These are phyloP conservation scores for Solen grandis DNA, from an alignment of 1,140 invertebrate genomes.

Conservation along the genomic window DNA sequence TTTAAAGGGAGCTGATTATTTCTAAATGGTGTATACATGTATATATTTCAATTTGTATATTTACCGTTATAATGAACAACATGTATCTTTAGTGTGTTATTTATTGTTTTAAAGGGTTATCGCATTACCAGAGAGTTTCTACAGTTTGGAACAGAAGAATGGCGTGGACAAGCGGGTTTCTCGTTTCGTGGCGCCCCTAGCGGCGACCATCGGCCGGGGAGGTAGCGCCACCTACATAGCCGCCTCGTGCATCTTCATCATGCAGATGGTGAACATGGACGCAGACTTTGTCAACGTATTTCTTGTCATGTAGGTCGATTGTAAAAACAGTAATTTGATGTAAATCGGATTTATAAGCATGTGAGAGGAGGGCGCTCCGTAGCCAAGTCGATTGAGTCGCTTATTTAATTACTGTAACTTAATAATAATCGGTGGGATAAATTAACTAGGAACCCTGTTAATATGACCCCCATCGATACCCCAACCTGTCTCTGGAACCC, in stretches of 20 bases:
- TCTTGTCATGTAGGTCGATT: conserved; percentile 61
- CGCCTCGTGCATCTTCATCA: conserved; percentile 58
- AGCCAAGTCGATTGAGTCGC: background rate
- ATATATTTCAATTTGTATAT: too few species aligned
- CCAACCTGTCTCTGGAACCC: too few species aligned
- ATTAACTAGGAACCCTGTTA: too few species aligned
- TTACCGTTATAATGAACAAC: too few species aligned
- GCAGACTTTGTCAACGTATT: conserved; percentile 57
- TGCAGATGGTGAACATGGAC: conserved; percentile 55
- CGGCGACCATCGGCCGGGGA: conserved; percentile 15
- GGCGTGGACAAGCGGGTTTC: background rate
- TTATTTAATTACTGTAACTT: too few species aligned
- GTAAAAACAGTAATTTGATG: background rate
- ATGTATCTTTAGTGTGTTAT: too few species aligned
- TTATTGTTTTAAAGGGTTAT: conserved; percentile 18
- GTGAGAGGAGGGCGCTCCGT: background rate
- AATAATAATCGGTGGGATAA: too few species aligned
- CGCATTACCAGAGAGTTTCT: conserved; percentile 24
- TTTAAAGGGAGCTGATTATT: too few species aligned
- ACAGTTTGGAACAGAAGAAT: conserved; percentile 7
- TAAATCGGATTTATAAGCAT: background rate
- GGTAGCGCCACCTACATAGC: conserved; percentile 23
- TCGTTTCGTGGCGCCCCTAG: conserved; percentile 30
- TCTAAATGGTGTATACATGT: too few species aligned
- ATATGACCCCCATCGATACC: too few species aligned